Evolutionary conservation across 1,140 invertebrate species (phyloP), one percentile per base, ranked within the genome.

Genomic region (Schmidtea mediterranea): DNA sequence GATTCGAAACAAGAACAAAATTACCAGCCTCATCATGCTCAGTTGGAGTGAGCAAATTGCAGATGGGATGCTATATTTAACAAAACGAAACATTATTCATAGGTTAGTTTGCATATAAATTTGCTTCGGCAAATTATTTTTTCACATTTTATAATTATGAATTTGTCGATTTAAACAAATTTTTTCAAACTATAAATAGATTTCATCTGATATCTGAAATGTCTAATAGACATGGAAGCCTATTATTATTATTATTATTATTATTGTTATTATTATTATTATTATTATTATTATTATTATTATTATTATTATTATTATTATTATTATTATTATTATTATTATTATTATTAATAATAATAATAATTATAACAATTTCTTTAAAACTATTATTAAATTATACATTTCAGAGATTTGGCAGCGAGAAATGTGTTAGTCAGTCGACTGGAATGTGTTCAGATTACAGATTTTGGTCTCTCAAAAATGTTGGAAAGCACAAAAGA

Each of bases 41-140:
- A 37, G 16, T 18, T 48, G 36, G 36, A n/a, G 15, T 12, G 23
- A 15, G 5, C 46, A 48, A 40, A 48, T 97, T 58, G 82, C 90
- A 0, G 79, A 81, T 50, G 92, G 90, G 46, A 95, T 97, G 90
- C 80, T 84, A 58, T 97, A 98, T 68, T 71, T 98, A 1, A 61
- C 63, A 2, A 59, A 65, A 38, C 65, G 65, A 62, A 59, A 62
- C 18, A 66, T 63, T 54, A 62, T 68, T 40, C 66, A 68, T 52
- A 58, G 66, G 52, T 45, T 19, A 2, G 43, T 45, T 6, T 36
- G 8, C 16, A n/a, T 43, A 43, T 43, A 8, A 8, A 19, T 19
- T 43, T 9, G 16, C n/a, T 9, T 36, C n/a, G n/a, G n/a, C n/a
- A n/a, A n/a, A n/a, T n/a, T n/a, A 62, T 84, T 55, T 57, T 57